Evolutionary conservation across 2,888 invertebrate genomes (phyloP).

Genomic region (Clepsis dumicolana): DNA sequence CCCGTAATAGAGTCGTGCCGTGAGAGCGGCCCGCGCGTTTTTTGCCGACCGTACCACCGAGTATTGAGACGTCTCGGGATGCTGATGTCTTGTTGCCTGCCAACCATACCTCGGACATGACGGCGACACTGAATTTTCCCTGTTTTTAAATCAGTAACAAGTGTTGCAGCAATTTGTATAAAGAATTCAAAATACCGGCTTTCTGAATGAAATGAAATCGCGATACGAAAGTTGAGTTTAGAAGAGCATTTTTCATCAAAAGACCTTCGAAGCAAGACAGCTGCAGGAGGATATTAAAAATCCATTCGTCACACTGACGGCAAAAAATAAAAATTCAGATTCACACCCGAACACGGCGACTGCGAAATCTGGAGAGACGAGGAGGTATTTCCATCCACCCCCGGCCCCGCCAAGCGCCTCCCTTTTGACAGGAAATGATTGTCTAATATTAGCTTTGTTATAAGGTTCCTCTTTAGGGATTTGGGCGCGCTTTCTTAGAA

Average conservation of each 20-base stretch:
- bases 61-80: slow-evolving; percentile 84
- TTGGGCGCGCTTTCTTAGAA: slow-evolving; percentile 63
- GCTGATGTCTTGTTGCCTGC: slow-evolving; percentile 84
- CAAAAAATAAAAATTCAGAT: slow-evolving; percentile 82
- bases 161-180: slow-evolving; percentile 2
- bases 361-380: slow-evolving; percentile 81
- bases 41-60: slow-evolving; percentile 75
- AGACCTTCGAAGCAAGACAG: slow-evolving; percentile 63
- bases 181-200: background rate
- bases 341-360: slow-evolving; percentile 79
- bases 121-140: slow-evolving; percentile 75
- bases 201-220: background rate
- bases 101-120: slow-evolving; percentile 75
- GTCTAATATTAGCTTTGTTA: slow-evolving; percentile 86
- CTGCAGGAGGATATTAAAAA: slow-evolving; percentile 82
- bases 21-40: slow-evolving; percentile 82
- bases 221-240: slow-evolving; percentile 39
- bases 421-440: slow-evolving; percentile 86
- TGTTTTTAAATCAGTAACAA: slow-evolving; percentile 54
- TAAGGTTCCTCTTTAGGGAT: slow-evolving; percentile 82
- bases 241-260: slow-evolving; percentile 69
- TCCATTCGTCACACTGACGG: slow-evolving; percentile 77
- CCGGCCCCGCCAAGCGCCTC: slow-evolving; percentile 66
- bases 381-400: slow-evolving; percentile 72
- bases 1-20: slow-evolving; percentile 85